A percentile compares a stretch with the other conserved stretches of the same genome.
These are phyloP conservation scores for Apogon hyalosoma DNA, from an alignment of 2,797 vertebrate species.

Conservation along the genomic window DNA sequence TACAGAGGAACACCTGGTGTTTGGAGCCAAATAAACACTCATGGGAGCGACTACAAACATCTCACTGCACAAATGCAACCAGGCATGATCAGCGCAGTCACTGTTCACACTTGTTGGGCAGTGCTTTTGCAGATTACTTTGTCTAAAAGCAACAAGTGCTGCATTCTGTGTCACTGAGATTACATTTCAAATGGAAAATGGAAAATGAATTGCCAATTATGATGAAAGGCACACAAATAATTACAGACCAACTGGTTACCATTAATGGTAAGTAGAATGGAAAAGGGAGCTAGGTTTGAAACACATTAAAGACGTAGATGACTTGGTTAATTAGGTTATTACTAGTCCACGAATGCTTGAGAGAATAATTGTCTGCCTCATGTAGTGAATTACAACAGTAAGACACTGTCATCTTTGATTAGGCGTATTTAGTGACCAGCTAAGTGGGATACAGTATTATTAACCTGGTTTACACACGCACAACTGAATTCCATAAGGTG, in stretches of 20 bases:
- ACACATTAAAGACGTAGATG: conserved; percentile 57
- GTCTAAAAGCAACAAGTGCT: conserved; percentile 30
- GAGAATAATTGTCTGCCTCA: conserved; percentile 76
- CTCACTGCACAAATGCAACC: background rate
- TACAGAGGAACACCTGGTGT: background rate
- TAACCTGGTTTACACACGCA: background rate
- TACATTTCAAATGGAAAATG: conserved; percentile 54
- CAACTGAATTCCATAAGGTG: background rate
- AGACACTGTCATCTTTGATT: conserved; percentile 57
- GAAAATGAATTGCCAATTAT: conserved; percentile 71
- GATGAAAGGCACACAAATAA: conserved; percentile 63
- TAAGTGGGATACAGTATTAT: conserved; percentile 10
- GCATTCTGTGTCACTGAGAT: conserved; percentile 24
- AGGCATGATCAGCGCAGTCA: background rate
- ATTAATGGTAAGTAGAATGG: conserved; percentile 65
- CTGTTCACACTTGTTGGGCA: background rate
- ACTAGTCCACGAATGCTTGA: conserved; percentile 66
- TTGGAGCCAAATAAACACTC: background rate
- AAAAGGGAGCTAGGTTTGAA: conserved; percentile 47
- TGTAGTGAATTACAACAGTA: conserved; percentile 41
- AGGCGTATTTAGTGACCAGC: conserved; percentile 23
- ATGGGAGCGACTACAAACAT: background rate
- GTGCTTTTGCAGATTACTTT: conserved; percentile 30
- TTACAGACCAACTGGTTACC: conserved; percentile 68
- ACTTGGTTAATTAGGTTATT: conserved; percentile 76